A percentile compares a stretch with the other conserved stretches of the same genome.
These are phyloP conservation scores for Apaloderma vittatum DNA, from an alignment of 2,113 vertebrate genomes.

Conservation along the genomic window DNA sequence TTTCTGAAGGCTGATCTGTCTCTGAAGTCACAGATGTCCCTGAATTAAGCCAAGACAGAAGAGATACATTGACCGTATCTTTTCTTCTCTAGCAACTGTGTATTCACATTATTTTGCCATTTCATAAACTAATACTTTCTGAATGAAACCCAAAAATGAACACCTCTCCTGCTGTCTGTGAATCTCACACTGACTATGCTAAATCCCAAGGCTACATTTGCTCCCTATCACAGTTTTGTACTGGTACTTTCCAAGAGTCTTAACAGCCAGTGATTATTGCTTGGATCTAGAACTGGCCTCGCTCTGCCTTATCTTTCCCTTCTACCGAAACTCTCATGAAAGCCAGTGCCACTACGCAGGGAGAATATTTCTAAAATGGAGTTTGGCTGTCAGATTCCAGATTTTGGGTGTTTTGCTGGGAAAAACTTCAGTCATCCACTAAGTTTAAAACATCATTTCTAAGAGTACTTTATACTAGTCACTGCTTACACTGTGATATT, in stretches of 20 bases:
- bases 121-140: constrained; percentile 3
- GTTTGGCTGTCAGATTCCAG: neutral
- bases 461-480: neutral
- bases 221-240: neutral
- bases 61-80: neutral
- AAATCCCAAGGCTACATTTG: neutral
- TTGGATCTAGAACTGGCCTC: neutral
- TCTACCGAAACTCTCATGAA: neutral
- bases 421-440: neutral
- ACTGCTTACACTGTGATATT: neutral
- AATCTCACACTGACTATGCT: neutral
- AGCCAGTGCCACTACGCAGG: neutral
- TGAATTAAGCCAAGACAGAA: neutral
- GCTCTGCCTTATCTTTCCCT: neutral
- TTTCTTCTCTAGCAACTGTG: neutral
- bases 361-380: neutral
- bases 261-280: neutral
- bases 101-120: neutral
- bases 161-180: neutral
- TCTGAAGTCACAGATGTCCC: constrained; percentile 29
- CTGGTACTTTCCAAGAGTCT: neutral
- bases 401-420: neutral
- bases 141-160: neutral
- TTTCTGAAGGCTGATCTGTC: neutral
- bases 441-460: neutral